Base-by-base conservation (phyloP, 1,140 invertebrate species). In the Eciton burchellii region DNA sequence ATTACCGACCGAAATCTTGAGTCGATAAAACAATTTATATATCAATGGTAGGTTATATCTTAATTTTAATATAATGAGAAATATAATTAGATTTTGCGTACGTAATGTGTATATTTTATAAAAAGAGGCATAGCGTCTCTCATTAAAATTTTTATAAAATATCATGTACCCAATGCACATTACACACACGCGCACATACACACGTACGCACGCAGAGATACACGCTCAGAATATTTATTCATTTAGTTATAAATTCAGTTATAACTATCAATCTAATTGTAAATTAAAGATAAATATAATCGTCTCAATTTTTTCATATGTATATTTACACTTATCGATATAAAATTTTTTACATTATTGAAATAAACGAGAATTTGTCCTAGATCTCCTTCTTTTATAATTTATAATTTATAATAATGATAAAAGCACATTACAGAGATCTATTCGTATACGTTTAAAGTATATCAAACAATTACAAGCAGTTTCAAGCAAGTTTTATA, bases 261-360 rank as follows among this genome's bases (percentile, higher is more conserved):
- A n/a, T n/a, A n/a, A n/a, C n/a, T n/a, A n/a, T n/a, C n/a, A n/a
- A n/a, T n/a, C n/a, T n/a, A n/a, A n/a, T n/a, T n/a, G n/a, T n/a
- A n/a, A n/a, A n/a, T 14, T 62, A 4, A 14, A 43, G 19, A 63
- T 52, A 52, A 16, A 76, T 65, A 24, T 41, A 63, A 65, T 74
- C 49, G 52, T 3, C 63, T 63, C 60, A 21, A 43, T n/a, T 63
- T 19, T 16, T n/a, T 41, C 43, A 49, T 19, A 49, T 14, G 8
- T 76, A 76, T 76, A 49, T 76, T 63, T 43, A 76, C n/a, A 41
- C 6, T 35, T 62, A 62, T 76, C 72, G 35, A 52, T 76, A 76
- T 76, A 76, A 76, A 76, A 76, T n/a, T 63, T 62, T 74, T 76
- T 76, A 63, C 45, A 65, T 63, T 76, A 76, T 76, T 49, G 47